Conservation (phyloP, 30 jellyfish, hydroid and myxozoan genomes). For the Phacellophora camtschatica region DNA sequence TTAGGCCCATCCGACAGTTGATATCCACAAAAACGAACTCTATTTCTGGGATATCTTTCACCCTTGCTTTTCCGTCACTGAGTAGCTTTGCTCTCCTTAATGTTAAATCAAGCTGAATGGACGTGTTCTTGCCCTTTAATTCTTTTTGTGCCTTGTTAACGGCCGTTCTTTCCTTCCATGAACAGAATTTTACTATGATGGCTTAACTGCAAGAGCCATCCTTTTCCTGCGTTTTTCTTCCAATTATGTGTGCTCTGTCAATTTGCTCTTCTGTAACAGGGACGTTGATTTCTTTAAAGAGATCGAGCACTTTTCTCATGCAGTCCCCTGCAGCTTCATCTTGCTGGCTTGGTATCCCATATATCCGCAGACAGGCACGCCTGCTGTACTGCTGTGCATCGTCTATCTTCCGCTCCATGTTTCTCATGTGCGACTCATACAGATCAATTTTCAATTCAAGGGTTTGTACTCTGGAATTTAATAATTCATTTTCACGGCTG, state of each 20-base stretch:
- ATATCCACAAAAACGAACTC: background rate
- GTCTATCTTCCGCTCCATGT: background rate
- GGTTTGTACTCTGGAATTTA: slow-evolving; percentile 1
- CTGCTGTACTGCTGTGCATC: slow-evolving; percentile 22
- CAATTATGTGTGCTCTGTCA: slow-evolving; percentile 31
- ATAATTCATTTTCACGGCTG: background rate
- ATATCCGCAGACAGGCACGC: slow-evolving; percentile 7
- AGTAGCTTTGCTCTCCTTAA: slow-evolving; percentile 2
- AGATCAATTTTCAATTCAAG: slow-evolving; percentile 1
- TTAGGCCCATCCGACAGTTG: slow-evolving; percentile 2
- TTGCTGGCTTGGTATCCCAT: slow-evolving; percentile 1
- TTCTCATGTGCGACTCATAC: slow-evolving; percentile 3
- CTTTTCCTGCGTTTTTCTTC: background rate
- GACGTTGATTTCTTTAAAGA: slow-evolving; percentile 2
- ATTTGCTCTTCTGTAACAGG: slow-evolving; percentile 11
- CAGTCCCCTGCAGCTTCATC: slow-evolving; percentile 20
- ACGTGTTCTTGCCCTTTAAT: background rate
- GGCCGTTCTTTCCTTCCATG: slow-evolving; percentile 1
- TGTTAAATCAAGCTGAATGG: slow-evolving; percentile 5
- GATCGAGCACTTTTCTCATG: background rate
- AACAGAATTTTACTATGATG: slow-evolving; percentile 1
- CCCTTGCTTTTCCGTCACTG: background rate
- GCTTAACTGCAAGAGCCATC: slow-evolving; percentile 18
- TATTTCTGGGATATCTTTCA: background rate
- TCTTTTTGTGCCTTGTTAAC: background rate